Base-by-base conservation (phyloP, 2,113 vertebrate genomes). In the Malurus melanocephalus region DNA sequence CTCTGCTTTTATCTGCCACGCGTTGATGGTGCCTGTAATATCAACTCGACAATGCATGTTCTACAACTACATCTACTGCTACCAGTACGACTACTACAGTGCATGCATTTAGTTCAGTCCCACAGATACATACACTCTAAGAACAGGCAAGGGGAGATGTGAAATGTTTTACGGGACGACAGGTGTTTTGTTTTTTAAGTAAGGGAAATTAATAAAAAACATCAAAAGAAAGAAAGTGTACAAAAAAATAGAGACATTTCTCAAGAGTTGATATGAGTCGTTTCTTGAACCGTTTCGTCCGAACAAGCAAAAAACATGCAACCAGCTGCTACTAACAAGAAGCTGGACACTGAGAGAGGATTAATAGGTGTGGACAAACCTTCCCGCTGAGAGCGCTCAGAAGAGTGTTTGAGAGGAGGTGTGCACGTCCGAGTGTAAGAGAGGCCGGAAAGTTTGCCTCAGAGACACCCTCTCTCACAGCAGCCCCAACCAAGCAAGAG, bases 231-330 rank as follows among this genome's bases (percentile, higher is more conserved):
- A 92, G 94, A 95, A 96, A 96, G 91, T 96, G 91, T 91, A 96
- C 87, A 92, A 95, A 92, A 91, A 95, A 92, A 91, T 78, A 95
- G 93, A 97, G 97, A 97, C 96, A 97, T 97, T 97, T 97, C 96
- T 97, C 84, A 93, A 97, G 97, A 98, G 95, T 96, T 97, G 96
- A 86, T 96, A 98, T 96, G 97, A 97, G 96, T 97, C 69, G 95
- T 98, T 97, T 97, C 96, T 97, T 85, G 96, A 97, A 97, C 95
- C 96, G 95, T 97, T 97, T 98, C 93, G 95, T 98, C 96, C 96
- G 96, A 97, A 97, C 98, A 98, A 98, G 97, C 98, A 98, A 98
- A 98, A 96, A 97, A 97, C 98, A 98, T 98, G 98, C 98, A 98
- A 97, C 97, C 98, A 98, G 97, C 98, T 98, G 97, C 95, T 98